These are phyloP conservation scores for Bicyclus anynana DNA, from an alignment of 1,140 invertebrate genomes.

Conservation along the genomic window DNA sequence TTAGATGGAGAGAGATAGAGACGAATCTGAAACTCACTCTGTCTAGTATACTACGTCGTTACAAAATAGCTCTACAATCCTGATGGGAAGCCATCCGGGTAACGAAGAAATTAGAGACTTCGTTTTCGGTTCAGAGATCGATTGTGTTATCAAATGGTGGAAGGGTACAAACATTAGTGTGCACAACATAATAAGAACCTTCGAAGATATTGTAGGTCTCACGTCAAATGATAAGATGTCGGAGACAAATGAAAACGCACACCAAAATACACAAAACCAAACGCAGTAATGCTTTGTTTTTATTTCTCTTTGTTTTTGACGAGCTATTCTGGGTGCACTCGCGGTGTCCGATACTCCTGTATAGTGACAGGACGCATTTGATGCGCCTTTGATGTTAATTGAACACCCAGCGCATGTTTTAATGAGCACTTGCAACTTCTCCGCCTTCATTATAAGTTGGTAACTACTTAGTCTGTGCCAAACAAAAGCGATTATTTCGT, in stretches of 20 bases:
- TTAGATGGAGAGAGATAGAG: no score
- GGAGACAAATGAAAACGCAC: slow-evolving; percentile 6
- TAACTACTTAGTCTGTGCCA: neutral
- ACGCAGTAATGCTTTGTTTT: slow-evolving; percentile 11
- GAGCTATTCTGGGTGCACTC: slow-evolving; percentile 28
- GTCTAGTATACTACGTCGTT: no score
- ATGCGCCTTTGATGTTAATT: slow-evolving; percentile 39
- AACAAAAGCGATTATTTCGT: no score
- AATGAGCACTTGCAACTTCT: slow-evolving; percentile 17
- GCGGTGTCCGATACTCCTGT: slow-evolving; percentile 14
- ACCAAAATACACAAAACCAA: slow-evolving; percentile 1
- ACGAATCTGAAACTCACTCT: no score
- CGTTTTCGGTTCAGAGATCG: no score
- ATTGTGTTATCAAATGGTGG: no score
- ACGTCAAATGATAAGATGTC: neutral
- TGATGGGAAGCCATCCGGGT: no score
- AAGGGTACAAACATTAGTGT: no score
- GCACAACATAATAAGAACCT: no score
- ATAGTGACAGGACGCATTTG: slow-evolving; percentile 41
- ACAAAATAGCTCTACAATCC: no score
- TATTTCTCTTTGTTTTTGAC: slow-evolving; percentile 11
- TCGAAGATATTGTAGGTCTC: no score
- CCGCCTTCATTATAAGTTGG: neutral
- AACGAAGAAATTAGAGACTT: no score
- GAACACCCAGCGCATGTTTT: slow-evolving; percentile 24